Evolutionary conservation across 2,797 vertebrate genomes (phyloP), one percentile per base, ranked within the genome.

Genomic region (Holocentrus rufus): DNA sequence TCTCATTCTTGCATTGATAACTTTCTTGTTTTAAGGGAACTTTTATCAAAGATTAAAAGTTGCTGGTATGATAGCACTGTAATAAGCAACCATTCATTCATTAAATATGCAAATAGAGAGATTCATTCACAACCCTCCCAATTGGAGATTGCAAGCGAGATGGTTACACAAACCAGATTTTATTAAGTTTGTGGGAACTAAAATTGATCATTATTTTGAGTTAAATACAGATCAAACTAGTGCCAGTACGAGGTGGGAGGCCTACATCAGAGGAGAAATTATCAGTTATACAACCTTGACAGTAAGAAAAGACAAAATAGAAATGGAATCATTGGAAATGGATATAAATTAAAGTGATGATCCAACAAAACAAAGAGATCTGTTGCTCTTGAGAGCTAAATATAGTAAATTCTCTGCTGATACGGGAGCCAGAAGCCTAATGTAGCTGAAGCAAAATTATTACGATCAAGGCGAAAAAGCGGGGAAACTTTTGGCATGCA

Each of bases 391-490:
- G 4, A 59, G 55, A 69, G 44, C 56, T n/a, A 39, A 71, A 13
- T 62, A 62, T 42, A 53, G 62, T 13, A 10, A 31, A 31, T 31
- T 71, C 18, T 62, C 58, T 17, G 30, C 30, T n/a, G n/a, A n/a
- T n/a, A n/a, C n/a, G n/a, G n/a, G n/a, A n/a, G n/a, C n/a, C n/a
- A n/a, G 52, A 70, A 49, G 67, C n/a, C 22, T 59, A n/a, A 11
- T 69, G 53, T 25, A 27, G 14, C 25, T 58, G 25, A 70, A 70
- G 50, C 67, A 70, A 15, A 39, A 15, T 5, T 71, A 71, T 52
- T 71, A 71, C 25, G 58, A 71, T 18, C 58, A 71, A 39, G 69
- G 58, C n/a, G 58, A 62, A 53, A 71, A 44, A 23, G 69, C 47
- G 22, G 50, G 69, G 9, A 62, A 25, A 13, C 34, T 62, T 6